Percentiles rank a stretch among this genome's conserved stretches.
phyloP scores from a whole-genome alignment of 1,140 invertebrate species.

The Hylaeus anthracinus region DNA sequence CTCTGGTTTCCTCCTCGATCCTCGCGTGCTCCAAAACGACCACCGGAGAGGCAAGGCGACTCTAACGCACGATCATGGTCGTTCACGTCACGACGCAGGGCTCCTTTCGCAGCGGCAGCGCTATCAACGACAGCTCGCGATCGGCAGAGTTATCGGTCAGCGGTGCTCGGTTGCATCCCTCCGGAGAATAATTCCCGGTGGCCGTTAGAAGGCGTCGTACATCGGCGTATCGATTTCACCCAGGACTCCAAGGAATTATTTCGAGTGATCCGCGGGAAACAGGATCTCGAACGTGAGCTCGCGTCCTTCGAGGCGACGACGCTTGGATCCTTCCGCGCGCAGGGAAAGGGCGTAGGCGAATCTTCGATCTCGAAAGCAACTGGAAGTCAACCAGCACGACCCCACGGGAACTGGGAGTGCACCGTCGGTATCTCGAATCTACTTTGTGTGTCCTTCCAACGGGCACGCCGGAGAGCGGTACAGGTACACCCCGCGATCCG shows the following conservation, averaged over 20 bases:
- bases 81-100: too few relatives aligned
- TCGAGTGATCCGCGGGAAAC: conserved; percentile 54
- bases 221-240: conserved; percentile 56
- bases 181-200: conserved; percentile 11
- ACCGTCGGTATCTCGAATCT: conserved; percentile 75
- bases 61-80: neutral
- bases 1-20: too few relatives aligned
- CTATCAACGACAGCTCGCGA: conserved; percentile 12
- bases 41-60: too few relatives aligned
- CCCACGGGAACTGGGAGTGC: conserved; percentile 74
- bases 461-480: conserved; percentile 56
- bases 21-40: too few relatives aligned
- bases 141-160: conserved; percentile 43
- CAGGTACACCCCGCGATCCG: conserved; percentile 65
- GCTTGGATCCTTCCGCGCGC: conserved; percentile 36
- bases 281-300: conserved; percentile 52
- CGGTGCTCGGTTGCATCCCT: conserved; percentile 16
- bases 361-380: conserved; percentile 73
- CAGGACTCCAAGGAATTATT: conserved; percentile 46
- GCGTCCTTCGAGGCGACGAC: conserved; percentile 40
- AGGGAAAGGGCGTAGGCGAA: conserved; percentile 74
- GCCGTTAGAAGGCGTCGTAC: conserved; percentile 17
- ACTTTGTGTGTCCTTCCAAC: conserved; percentile 76
- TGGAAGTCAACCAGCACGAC: conserved; percentile 69
- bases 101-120: neutral